These are phyloP conservation scores for Muschampia plurimacula DNA, from an alignment of 2,888 invertebrate genomes.

Conservation along the genomic window DNA sequence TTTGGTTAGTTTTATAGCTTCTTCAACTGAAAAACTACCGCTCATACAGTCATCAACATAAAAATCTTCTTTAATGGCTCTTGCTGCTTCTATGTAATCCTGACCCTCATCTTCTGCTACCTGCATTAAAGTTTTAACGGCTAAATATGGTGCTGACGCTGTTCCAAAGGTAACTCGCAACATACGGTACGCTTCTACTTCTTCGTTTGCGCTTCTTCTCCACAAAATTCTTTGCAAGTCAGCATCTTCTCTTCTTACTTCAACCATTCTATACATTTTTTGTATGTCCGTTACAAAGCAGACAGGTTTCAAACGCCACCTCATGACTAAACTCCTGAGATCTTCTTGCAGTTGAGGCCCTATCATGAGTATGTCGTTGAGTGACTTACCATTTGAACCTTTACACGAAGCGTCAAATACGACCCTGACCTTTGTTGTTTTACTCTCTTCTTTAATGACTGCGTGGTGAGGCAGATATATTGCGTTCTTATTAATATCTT, in stretches of 20 bases:
- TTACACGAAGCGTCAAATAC: constrained; percentile 26
- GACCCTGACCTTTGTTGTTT: constrained; percentile 19
- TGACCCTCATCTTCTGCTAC: not conserved
- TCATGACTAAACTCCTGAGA: constrained; percentile 33
- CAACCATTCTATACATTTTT: constrained; percentile 9
- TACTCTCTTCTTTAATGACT: constrained; percentile 18
- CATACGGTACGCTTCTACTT: constrained; percentile 10
- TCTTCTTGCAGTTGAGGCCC: constrained; percentile 33
- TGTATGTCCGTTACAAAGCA: not conserved
- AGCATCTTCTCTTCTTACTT: not conserved
- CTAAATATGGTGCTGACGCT: constrained; percentile 6
- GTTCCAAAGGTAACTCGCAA: constrained; percentile 8
- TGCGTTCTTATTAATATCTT: not conserved
- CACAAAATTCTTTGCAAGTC: constrained; percentile 15
- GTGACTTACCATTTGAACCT: constrained; percentile 15
- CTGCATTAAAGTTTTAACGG: not conserved
- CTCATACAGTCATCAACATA: not conserved
- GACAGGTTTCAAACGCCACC: constrained; percentile 24
- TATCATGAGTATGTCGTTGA: constrained; percentile 23
- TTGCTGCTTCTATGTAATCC: not conserved
- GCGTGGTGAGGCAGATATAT: constrained; percentile 31
- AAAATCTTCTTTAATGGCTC: not conserved
- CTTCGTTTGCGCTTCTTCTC: not conserved
- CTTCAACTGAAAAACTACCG: not conserved
- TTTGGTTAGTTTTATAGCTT: not conserved